Base-by-base conservation (phyloP, 2,797 vertebrate genomes). In the Catharus ustulatus region DNA sequence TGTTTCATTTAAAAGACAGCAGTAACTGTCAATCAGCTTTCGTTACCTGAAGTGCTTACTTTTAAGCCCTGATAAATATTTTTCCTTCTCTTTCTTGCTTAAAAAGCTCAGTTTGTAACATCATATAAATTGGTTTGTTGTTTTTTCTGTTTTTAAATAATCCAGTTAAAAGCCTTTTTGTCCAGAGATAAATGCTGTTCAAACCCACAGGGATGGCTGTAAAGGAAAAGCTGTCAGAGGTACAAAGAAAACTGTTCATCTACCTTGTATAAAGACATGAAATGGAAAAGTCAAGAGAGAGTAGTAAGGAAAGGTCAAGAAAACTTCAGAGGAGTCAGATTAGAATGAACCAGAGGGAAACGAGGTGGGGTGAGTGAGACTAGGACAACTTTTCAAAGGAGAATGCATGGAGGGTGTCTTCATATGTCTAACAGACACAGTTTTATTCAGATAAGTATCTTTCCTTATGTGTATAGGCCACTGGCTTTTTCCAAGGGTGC, bases 121-220 rank as follows among this genome's bases (percentile, higher is more conserved):
- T 48, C 32, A 52, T 46, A 77, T 30, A 67, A 71, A 90, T 88
- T 74, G 32, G 4, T 21, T 84, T 83, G n/a, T 58, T 84, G 85
- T 63, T 92, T 83, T 34, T 90, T 69, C 24, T 83, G 17, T 43
- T 96, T 94, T 87, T 78, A 89, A 94, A 94, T 87, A 77, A 78
- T 51, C 38, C 54, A 51, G 18, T 85, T 95, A 84, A 94, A 96
- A 91, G 45, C 14, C 4, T 1, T 75, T 95, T 87, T 94, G 17
- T 77, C 75, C 46, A 58, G 72, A 93, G 34, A 90, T 52, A 91
- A 94, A 84, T 75, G 64, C 45, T 94, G 36, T 49, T 94, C 73
- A 94, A 94, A 95, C 79, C 57, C 63, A 80, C 57, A 80, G 59
- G 36, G 13, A 13, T 72, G 59, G 46, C 49, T 87, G 26, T 38